phyloP scores from a whole-genome alignment of 2,113 vertebrate species.

The Nothocercus julius region DNA sequence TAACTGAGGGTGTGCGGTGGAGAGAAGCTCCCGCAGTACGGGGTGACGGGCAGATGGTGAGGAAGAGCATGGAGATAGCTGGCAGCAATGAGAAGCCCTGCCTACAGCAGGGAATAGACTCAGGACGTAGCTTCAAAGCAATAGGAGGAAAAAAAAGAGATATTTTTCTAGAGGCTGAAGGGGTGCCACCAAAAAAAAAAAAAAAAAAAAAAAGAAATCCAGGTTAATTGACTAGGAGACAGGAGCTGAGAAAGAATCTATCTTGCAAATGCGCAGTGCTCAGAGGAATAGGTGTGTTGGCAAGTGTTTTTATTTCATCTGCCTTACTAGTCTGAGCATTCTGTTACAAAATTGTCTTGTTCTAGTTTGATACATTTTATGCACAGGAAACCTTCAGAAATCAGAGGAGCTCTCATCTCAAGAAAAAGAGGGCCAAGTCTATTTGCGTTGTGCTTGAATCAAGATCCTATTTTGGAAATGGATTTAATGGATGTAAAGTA shows the following conservation, averaged over 20 bases:
- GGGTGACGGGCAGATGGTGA: conserved; percentile 33
- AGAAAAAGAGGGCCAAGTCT: neutral
- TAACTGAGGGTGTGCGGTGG: neutral
- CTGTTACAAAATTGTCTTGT: neutral
- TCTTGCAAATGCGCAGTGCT: accelerated
- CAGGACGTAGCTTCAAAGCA: neutral
- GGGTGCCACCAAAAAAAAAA: no score
- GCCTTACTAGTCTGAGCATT: neutral
- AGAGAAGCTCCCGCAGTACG: neutral
- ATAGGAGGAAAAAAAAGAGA: neutral
- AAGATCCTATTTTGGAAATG: neutral
- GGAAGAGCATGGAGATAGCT: neutral
- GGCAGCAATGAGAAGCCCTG: conserved; percentile 9
- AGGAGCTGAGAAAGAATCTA: neutral
- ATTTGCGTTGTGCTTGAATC: neutral
- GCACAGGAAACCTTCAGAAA: neutral
- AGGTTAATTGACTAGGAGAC: neutral
- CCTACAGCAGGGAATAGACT: neutral
- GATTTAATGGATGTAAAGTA: neutral
- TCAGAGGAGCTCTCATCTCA: neutral
- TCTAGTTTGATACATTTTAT: neutral
- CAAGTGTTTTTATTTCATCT: neutral
- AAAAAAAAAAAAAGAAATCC: neutral
- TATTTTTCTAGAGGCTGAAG: neutral
- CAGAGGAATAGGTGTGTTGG: neutral